Evolutionary conservation across 2,888 invertebrate genomes (phyloP).

Genomic region (Phyto melanocephala): DNA sequence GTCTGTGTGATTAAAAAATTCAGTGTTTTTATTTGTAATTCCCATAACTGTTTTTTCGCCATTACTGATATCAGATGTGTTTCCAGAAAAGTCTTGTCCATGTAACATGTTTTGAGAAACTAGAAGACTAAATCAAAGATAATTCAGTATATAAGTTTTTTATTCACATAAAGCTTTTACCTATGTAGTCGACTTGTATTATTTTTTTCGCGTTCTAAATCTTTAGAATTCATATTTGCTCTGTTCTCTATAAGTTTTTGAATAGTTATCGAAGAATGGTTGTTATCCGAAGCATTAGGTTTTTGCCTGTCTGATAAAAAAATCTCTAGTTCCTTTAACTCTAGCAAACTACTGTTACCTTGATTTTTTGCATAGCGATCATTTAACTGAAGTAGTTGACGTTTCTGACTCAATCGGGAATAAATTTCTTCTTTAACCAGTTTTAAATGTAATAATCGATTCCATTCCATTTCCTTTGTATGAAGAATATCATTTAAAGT

Average conservation of each 20-base stretch:
- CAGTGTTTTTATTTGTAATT: constrained; percentile 58
- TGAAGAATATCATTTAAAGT: constrained; percentile 86
- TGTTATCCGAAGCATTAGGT: not conserved
- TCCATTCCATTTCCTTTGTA: constrained; percentile 92
- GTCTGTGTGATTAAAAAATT: constrained; percentile 66
- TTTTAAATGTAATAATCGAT: constrained; percentile 88
- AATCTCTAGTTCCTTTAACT: constrained; percentile 66
- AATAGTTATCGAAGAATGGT: constrained; percentile 62
- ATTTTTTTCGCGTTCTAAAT: constrained; percentile 73
- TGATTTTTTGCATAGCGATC: constrained; percentile 69
- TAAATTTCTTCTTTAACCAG: constrained; percentile 91
- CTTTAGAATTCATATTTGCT: constrained; percentile 73
- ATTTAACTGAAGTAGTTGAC: constrained; percentile 81
- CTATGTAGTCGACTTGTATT: constrained; percentile 72
- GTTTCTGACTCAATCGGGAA: constrained; percentile 84
- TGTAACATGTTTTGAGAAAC: constrained; percentile 78
- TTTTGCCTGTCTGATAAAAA: constrained; percentile 57
- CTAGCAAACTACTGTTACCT: constrained; percentile 61
- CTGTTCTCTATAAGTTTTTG: constrained; percentile 71
- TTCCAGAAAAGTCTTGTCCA: constrained; percentile 70
- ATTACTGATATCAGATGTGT: constrained; percentile 46
- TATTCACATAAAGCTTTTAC: constrained; percentile 66
- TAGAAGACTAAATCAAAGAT: constrained; percentile 69
- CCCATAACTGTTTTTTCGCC: not conserved
- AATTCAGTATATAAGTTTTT: not conserved